These are phyloP conservation scores for Toxonevra muliebris DNA, from an alignment of 2,888 invertebrate species.

Conservation along the genomic window DNA sequence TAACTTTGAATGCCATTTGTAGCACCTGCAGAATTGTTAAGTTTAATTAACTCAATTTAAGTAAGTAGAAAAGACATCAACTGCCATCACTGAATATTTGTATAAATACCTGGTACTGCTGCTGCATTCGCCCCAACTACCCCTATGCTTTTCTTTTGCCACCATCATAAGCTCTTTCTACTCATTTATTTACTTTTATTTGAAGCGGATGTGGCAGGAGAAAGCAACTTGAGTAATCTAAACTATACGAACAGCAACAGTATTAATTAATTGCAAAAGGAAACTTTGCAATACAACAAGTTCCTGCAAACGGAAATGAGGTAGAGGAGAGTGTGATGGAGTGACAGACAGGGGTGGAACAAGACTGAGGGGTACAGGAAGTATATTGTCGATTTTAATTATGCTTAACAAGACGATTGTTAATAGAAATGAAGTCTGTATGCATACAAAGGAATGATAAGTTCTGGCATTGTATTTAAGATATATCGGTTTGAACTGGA, in stretches of 20 bases:
- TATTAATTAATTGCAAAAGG: conserved; percentile 23
- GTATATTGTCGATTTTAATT: conserved; percentile 3
- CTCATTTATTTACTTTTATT: neutral
- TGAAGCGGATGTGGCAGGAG: neutral
- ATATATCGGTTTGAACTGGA: no score
- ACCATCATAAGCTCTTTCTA: no score
- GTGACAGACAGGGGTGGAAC: neutral
- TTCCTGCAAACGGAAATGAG: neutral
- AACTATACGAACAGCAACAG: neutral
- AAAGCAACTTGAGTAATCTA: neutral
- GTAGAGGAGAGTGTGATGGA: neutral
- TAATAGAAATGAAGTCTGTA: neutral
- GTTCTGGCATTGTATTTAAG: no score
- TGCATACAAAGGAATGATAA: no score
- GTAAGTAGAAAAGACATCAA: conserved; percentile 37
- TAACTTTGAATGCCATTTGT: conserved; percentile 13
- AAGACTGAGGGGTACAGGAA: neutral
- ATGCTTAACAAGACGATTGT: neutral
- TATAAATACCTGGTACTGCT: neutral
- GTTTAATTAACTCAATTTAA: conserved; percentile 44
- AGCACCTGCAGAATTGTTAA: conserved; percentile 20
- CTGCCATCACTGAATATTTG: neutral
- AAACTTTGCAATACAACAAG: conserved; percentile 6
- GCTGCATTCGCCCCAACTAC: no score
- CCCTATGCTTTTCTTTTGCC: no score